phyloP scores from a whole-genome alignment of 92 coral and sea anemone genomes.

The Muricea muricata region DNA sequence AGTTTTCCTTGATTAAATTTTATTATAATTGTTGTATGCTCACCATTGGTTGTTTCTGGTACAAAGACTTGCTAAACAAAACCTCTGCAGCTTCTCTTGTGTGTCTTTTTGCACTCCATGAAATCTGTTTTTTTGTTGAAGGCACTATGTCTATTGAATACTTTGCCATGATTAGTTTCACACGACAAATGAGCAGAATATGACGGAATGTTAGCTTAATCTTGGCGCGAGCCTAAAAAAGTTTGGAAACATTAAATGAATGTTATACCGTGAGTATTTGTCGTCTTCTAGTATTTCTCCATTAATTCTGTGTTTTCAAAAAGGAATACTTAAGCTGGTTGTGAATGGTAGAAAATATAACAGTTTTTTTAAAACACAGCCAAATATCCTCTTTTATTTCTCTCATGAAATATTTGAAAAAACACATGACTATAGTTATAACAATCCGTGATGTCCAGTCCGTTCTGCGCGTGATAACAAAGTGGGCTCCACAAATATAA shows the following conservation, averaged over 20 bases:
- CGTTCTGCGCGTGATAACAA: no score
- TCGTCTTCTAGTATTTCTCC: no score
- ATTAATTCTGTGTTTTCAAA: no score
- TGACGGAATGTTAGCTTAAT: slow-evolving; percentile 14
- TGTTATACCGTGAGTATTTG: no score
- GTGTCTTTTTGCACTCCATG: slow-evolving; percentile 80
- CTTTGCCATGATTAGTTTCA: slow-evolving; percentile 56
- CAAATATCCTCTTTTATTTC: no score
- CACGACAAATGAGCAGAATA: slow-evolving; percentile 66
- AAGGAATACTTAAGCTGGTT: no score
- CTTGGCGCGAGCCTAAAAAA: slow-evolving; percentile 40
- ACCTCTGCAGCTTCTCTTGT: slow-evolving; percentile 84
- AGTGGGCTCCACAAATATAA: no score
- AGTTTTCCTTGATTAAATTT: not conserved
- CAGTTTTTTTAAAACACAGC: no score
- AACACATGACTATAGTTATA: no score
- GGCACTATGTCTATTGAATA: slow-evolving; percentile 68
- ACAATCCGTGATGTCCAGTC: no score
- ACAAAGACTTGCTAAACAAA: slow-evolving; percentile 82
- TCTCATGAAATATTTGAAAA: no score
- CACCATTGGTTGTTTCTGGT: slow-evolving; percentile 86
- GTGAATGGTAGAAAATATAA: no score
- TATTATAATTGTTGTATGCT: slow-evolving; percentile 2
- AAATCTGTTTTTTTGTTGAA: slow-evolving; percentile 85
- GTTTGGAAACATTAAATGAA: not conserved